These are phyloP conservation scores for Paramormyrops kingsleyae DNA, from an alignment of 2,113 vertebrate species.

Conservation along the genomic window DNA sequence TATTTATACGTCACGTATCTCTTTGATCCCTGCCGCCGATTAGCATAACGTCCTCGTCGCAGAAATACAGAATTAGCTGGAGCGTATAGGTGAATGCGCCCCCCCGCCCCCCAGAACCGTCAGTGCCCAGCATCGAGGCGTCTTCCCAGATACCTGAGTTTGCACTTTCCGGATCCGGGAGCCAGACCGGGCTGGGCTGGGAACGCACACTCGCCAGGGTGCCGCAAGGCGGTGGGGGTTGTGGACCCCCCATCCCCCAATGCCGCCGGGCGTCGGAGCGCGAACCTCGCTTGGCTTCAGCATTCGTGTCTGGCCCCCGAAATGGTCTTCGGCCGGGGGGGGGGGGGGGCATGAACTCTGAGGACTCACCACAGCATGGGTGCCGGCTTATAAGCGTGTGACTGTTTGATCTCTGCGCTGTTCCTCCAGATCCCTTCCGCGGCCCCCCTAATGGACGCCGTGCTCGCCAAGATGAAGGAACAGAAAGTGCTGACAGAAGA, in stretches of 20 bases:
- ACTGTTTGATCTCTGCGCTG: constrained; percentile 40
- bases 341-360: background rate
- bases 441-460: constrained; percentile 72
- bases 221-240: background rate
- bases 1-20: constrained; percentile 43
- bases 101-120: background rate
- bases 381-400: background rate
- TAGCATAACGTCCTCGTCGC: constrained; percentile 46
- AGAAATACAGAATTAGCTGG: constrained; percentile 32
- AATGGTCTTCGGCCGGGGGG: background rate
- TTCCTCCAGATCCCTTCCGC: constrained; percentile 81
- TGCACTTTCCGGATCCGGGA: background rate
- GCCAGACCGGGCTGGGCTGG: background rate
- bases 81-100: constrained; percentile 15
- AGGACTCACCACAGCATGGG: background rate
- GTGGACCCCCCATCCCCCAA: background rate
- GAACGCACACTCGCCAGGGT: constrained; percentile 11
- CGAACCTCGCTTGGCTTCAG: background rate
- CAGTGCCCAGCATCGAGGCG: background rate
- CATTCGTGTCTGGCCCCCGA: background rate
- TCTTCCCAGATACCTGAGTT: background rate
- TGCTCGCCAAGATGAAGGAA: constrained; percentile 85
- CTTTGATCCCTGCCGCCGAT: constrained; percentile 49
- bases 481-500: constrained; percentile 81
- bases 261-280: background rate